Percentiles rank a stretch among this genome's conserved stretches.
Evolutionary conservation across 2,113 vertebrate genomes (phyloP).

Genomic region (Forbesichthys papilliferus): DNA sequence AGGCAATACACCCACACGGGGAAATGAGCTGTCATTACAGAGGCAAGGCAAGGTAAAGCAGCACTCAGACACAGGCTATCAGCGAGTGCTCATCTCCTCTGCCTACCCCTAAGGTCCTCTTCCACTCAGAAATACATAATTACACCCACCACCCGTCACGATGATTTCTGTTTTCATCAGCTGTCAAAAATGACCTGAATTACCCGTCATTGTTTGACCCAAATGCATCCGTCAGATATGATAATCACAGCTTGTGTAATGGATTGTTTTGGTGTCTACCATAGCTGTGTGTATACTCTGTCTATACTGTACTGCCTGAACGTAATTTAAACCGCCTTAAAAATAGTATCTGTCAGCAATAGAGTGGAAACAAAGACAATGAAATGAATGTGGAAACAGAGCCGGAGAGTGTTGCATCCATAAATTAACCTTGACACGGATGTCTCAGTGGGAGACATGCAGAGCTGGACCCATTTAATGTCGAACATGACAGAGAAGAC

Average conservation of each 20-base stretch:
- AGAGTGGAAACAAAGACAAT: constrained; percentile 28
- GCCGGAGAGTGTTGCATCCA: constrained; percentile 49
- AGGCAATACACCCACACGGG: constrained; percentile 64
- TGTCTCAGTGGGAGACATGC: constrained; percentile 26
- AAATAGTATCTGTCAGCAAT: constrained; percentile 60
- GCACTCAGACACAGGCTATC: constrained; percentile 46
- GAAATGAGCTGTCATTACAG: constrained; percentile 75
- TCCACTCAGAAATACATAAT: constrained; percentile 79
- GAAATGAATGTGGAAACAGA: constrained; percentile 26
- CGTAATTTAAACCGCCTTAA: constrained; percentile 23
- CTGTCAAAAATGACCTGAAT: constrained; percentile 80
- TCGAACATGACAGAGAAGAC: constrained; percentile 56
- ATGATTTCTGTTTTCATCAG: constrained; percentile 79
- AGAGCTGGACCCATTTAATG: constrained; percentile 55
- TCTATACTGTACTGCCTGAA: not conserved
- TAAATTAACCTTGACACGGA: constrained; percentile 65
- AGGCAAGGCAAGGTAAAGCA: constrained; percentile 30
- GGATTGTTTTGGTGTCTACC: constrained; percentile 25
- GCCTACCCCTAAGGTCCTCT: constrained; percentile 71
- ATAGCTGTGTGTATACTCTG: constrained; percentile 27
- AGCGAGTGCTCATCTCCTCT: constrained; percentile 52
- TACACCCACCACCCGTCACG: constrained; percentile 61
- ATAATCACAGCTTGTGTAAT: constrained; percentile 77
- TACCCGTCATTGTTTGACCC: constrained; percentile 76
- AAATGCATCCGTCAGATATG: constrained; percentile 76